A percentile compares a stretch with the other conserved stretches of the same genome.
Evolutionary conservation across 2,888 invertebrate genomes (phyloP).

Genomic region (Heliconius aoede): DNA sequence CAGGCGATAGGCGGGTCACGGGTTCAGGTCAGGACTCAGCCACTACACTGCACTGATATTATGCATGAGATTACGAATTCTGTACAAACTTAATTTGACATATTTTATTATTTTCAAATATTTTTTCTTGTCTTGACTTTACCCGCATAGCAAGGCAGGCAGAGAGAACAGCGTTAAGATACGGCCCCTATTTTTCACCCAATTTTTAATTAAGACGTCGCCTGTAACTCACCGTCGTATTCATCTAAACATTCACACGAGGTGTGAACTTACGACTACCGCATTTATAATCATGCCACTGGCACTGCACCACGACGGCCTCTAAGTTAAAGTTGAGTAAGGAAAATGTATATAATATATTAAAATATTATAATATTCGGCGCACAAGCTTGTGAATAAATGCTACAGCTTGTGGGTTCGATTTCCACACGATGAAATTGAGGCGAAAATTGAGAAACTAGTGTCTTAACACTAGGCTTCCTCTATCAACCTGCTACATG

Average conservation of each 20-base stretch:
- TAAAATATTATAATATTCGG: too few relatives aligned
- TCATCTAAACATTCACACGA: neutral
- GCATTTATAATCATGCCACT: neutral
- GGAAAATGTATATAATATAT: too few relatives aligned
- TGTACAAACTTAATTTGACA: constrained; percentile 20
- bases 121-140: neutral
- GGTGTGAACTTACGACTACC: neutral
- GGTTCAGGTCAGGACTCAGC: constrained; percentile 38
- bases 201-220: too few relatives aligned
- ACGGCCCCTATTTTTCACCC: neutral
- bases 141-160: neutral
- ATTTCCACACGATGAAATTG: too few relatives aligned
- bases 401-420: too few relatives aligned
- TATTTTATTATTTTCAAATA: neutral
- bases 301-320: too few relatives aligned
- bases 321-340: too few relatives aligned
- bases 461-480: too few relatives aligned
- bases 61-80: constrained; percentile 36
- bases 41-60: constrained; percentile 44
- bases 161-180: neutral
- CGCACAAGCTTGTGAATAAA: too few relatives aligned
- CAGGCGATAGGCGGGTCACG: constrained; percentile 45
- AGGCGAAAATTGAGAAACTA: too few relatives aligned
- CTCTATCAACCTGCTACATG: too few relatives aligned
- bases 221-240: neutral